phyloP scores from a whole-genome alignment of 1,140 invertebrate genomes.

The Ooceraea biroi region DNA sequence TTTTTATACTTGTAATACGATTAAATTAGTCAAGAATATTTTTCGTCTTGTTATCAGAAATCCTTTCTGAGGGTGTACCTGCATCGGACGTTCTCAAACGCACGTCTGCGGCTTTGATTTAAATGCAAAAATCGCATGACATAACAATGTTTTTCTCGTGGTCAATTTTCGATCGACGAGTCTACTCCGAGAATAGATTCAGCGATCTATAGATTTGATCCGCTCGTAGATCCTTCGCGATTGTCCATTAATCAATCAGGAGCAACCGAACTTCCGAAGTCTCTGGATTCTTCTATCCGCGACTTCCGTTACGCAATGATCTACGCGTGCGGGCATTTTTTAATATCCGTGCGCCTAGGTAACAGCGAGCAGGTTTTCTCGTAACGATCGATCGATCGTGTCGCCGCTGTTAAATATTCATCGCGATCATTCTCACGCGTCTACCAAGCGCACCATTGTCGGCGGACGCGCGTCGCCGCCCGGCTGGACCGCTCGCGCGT shows the following conservation, averaged over 20 bases:
- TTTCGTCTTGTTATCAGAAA: too few species aligned
- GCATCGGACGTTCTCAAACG: background rate
- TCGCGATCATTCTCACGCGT: slow-evolving; percentile 3
- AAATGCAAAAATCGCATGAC: slow-evolving; percentile 11
- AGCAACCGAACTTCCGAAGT: slow-evolving; percentile 37
- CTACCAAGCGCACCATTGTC: slow-evolving; percentile 21
- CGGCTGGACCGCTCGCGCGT: background rate
- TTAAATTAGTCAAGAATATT: too few species aligned
- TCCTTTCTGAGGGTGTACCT: too few species aligned
- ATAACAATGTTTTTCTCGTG: background rate
- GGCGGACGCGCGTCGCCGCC: background rate
- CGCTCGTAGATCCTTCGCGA: too few species aligned
- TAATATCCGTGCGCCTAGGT: slow-evolving; percentile 11
- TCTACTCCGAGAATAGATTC: slow-evolving; percentile 1
- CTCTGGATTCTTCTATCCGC: slow-evolving; percentile 23
- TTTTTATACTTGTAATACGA: too few species aligned
- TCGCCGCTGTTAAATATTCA: slow-evolving; percentile 40
- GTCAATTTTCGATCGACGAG: background rate
- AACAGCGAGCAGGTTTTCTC: slow-evolving; percentile 16
- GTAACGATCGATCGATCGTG: slow-evolving; percentile 8
- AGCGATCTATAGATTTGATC: background rate
- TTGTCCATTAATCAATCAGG: background rate
- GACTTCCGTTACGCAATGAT: slow-evolving; percentile 33
- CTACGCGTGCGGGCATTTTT: background rate
- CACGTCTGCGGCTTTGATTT: background rate